A percentile compares a stretch with the other conserved stretches of the same genome.
Conservation (phyloP, 2,797 vertebrate species). For the Oreochromis grahami region DNA sequence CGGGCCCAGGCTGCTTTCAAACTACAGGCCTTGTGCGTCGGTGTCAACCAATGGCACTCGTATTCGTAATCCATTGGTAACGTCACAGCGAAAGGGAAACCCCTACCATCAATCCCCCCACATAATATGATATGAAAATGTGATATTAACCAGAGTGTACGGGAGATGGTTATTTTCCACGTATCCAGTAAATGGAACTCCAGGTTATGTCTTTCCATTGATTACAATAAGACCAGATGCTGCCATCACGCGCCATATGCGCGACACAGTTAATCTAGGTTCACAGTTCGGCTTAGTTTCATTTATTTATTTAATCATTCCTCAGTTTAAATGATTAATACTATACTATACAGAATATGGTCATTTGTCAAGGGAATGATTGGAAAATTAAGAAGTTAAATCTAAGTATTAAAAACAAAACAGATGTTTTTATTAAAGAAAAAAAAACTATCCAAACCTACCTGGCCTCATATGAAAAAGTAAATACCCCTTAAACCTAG, state of each 20-base stretch:
- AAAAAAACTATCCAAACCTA: background rate
- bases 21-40: conserved; percentile 66
- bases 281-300: background rate
- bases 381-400: background rate
- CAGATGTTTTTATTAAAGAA: background rate
- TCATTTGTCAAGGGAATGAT: background rate
- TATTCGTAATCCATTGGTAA: conserved; percentile 38
- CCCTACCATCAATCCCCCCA: conserved; percentile 17
- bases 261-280: background rate
- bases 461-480: background rate
- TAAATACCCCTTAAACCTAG: background rate
- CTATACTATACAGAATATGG: too few species aligned
- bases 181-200: background rate
- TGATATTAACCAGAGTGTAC: background rate
- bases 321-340: background rate
- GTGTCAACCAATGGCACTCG: conserved; percentile 53
- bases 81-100: conserved; percentile 64
- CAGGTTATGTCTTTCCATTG: background rate
- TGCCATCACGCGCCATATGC: background rate
- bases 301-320: background rate
- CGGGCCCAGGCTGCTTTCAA: conserved; percentile 64
- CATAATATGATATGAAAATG: background rate
- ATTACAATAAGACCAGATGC: background rate
- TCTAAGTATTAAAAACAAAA: background rate
- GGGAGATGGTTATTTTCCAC: background rate